Base-by-base conservation (phyloP, 2,113 vertebrate genomes). In the Rhabdornis inornatus region DNA sequence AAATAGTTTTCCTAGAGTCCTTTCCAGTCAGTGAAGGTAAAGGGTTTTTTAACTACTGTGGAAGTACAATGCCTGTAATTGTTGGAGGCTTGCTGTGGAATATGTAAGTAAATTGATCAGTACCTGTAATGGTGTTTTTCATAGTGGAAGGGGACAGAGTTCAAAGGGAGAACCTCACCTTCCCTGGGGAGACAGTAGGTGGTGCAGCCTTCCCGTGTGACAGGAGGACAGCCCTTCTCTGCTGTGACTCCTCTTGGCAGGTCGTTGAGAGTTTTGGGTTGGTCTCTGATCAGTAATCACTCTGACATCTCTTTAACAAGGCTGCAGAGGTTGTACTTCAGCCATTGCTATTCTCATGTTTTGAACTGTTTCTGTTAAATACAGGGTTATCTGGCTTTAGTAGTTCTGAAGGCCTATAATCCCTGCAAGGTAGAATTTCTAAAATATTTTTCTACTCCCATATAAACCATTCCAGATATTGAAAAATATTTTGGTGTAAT, bases 81-180 rank as follows among this genome's bases (percentile, higher is more conserved):
- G 35, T 77, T 92, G 52, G 28, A 75, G 50, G 24, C 7, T 52
- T 52, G 15, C 18, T 61, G 44, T 44, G n/a, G 52, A 50, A 61
- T 11, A 45, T 6, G 0, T 28, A 28, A 86, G 18, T 40, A 21
- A 52, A 19, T 4, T 8, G 13, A 23, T 39, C 11, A 31, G 31
- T 33, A 11, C 7, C 53, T 80, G 39, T 20, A 9, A 17, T 4
- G 23, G 11, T 56, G 18, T 9, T 88, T 55, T 35, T 64, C 3
- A 2, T 1, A 13, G 37, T 4, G 22, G 25, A 59, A 55, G 11
- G 15, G 13, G 22, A 35, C 10, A 0, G 11, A 17, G 45, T 7
- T 64, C 9, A 40, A 53, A 53, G 42, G 6, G 28, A 37, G 86
- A 78, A 17, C 12, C 7, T 84, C 37, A 1, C 12, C 7, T 25